phyloP scores from a whole-genome alignment of 1,140 invertebrate genomes.

The Euura lappo region DNA sequence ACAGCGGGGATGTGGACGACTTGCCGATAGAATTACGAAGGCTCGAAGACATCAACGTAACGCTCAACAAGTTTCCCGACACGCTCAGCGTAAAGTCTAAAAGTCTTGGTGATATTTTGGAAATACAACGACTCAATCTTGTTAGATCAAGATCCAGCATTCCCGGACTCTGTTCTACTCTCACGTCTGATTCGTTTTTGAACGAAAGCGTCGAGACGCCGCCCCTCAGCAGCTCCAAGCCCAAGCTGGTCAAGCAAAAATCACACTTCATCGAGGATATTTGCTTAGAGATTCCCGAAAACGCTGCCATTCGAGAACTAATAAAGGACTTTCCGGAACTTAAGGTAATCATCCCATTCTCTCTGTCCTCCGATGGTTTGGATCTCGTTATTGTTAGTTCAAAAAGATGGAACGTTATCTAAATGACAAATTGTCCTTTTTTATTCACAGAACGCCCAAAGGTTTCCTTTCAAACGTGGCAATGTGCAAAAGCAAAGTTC shows the following conservation, averaged over 20 bases:
- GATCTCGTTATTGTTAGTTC: constrained; percentile 9
- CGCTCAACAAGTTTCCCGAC: constrained; percentile 58
- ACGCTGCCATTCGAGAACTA: constrained; percentile 53
- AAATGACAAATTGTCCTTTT: not conserved
- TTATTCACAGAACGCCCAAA: constrained; percentile 6
- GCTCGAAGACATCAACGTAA: constrained; percentile 75
- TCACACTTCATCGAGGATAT: constrained; percentile 45
- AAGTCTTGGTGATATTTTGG: constrained; percentile 81
- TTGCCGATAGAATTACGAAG: constrained; percentile 88
- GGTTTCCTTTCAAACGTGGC: constrained; percentile 56
- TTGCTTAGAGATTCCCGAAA: constrained; percentile 42
- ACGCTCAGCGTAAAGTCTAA: constrained; percentile 73
- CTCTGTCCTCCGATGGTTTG: too few species aligned
- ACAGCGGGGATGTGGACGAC: constrained; percentile 73
- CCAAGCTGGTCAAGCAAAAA: constrained; percentile 52
- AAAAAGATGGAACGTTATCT: not conserved
- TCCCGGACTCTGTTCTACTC: constrained; percentile 65
- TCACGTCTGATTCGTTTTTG: constrained; percentile 45
- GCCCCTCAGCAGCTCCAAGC: constrained; percentile 44
- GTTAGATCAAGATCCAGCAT: constrained; percentile 77
- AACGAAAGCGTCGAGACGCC: constrained; percentile 31
- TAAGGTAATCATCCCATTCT: constrained; percentile 31
- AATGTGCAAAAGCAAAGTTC: constrained; percentile 85
- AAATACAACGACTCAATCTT: constrained; percentile 69
- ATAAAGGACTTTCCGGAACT: constrained; percentile 48